Evolutionary conservation across 1,140 invertebrate genomes (phyloP).

Genomic region (Parapsyche elsis): DNA sequence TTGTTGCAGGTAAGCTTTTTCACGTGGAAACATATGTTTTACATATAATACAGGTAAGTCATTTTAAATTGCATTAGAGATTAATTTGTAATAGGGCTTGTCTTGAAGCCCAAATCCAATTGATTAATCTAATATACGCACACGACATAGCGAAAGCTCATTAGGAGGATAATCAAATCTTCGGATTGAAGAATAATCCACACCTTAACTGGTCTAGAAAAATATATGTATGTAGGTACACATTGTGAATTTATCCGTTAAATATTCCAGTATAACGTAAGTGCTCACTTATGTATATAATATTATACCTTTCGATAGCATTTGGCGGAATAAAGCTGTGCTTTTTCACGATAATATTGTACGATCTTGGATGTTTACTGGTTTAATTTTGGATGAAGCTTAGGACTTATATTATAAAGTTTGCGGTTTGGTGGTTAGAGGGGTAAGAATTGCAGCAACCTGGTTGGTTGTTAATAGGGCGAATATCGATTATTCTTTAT

Average conservation of each 20-base stretch:
- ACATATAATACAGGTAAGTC: too few species aligned
- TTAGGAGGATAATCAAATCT: background rate
- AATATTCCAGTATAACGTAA: too few species aligned
- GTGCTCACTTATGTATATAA: too few species aligned
- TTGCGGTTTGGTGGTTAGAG: background rate
- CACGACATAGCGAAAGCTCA: background rate
- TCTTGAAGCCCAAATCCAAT: background rate
- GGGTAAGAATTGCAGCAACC: conserved; percentile 8
- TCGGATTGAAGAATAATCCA: background rate
- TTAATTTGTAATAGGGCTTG: too few species aligned
- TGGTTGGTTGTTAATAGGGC: conserved; percentile 11
- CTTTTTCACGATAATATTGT: too few species aligned
- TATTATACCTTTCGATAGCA: background rate
- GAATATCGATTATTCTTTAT: conserved; percentile 19
- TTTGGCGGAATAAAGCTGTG: background rate
- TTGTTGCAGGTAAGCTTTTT: too few species aligned
- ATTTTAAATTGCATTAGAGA: too few species aligned
- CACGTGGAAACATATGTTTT: too few species aligned
- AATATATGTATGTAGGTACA: too few species aligned
- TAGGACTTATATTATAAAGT: background rate
- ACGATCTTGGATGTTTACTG: too few species aligned
- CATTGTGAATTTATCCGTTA: too few species aligned
- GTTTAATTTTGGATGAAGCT: too few species aligned
- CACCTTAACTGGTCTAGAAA: background rate
- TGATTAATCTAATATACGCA: conserved; percentile 1